These are phyloP conservation scores for Synanthedon myopaeformis DNA, from an alignment of 2,888 invertebrate genomes.

Conservation along the genomic window DNA sequence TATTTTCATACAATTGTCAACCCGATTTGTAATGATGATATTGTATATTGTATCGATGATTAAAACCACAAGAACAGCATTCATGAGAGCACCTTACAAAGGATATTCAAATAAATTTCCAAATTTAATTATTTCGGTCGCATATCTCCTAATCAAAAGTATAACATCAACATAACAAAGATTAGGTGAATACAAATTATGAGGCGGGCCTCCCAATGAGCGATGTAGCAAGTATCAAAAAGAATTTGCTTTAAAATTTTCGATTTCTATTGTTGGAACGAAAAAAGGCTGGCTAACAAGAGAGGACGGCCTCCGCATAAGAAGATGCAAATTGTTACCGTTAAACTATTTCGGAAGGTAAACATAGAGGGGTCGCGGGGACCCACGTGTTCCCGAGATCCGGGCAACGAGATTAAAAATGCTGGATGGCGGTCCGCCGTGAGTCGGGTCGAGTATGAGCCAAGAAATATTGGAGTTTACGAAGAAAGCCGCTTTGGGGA, in stretches of 20 bases:
- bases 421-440: constrained; percentile 59
- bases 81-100: too few species aligned
- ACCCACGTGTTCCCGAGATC: constrained; percentile 60
- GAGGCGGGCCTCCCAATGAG: too few species aligned
- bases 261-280: constrained; percentile 21
- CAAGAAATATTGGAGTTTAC: constrained; percentile 64
- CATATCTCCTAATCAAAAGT: neutral
- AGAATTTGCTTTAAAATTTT: constrained; percentile 6
- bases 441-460: constrained; percentile 41
- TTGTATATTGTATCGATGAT: too few species aligned
- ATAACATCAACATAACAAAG: too few species aligned
- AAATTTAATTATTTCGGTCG: neutral
- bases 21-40: neutral
- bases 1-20: neutral
- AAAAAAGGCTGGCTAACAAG: constrained; percentile 56
- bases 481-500: constrained; percentile 64
- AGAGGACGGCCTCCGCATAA: constrained; percentile 63
- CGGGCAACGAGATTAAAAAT: constrained; percentile 67
- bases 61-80: too few species aligned
- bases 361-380: constrained; percentile 53
- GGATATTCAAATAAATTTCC: neutral
- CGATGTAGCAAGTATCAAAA: neutral
- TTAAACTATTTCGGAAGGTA: constrained; percentile 71
- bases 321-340: constrained; percentile 68
- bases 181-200: too few species aligned